Evolutionary conservation across 1,140 invertebrate genomes (phyloP), one percentile per base, ranked within the genome.

Genomic region (Drosophila nannoptera): DNA sequence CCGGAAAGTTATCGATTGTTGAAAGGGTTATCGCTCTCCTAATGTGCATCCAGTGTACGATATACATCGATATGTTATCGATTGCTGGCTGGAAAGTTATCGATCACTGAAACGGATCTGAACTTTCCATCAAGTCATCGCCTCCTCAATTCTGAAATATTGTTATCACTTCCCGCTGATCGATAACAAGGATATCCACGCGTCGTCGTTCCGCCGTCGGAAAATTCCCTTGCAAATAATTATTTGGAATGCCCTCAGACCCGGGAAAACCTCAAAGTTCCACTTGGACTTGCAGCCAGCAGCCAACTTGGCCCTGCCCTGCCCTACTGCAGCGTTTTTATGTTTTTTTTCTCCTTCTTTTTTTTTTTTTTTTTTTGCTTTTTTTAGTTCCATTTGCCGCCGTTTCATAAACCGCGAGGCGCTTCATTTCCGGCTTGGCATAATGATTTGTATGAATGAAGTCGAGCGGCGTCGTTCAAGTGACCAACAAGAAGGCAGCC

Each of bases 401-500:
- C 52, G 54, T 35, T 48, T 52, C 38, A 66, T 50, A 66, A 74
- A 66, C 69, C 76, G 76, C 73, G 62, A 76, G 69, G 75, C 83
- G 80, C 69, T 83, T 84, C 63, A 86, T 84, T 84, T 84, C 80
- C 80, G 81, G 73, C 66, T 65, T 49, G 73, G 68, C 66, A 84
- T 86, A 86, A 86, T 84, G 81, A 84, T 84, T 84, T 84, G 80
- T 86, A 77, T 80, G 76, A 80, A 77, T 68, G 42, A 73, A 70
- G 76, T 71, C 46, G 55, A 67, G 62, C 53, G 54, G 62, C 59
- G 73, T 59, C 69, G 56, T 73, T 75, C 38, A 78, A 78, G 72
- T 78, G 68, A 64, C 65, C 68, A 64, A 33, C 45, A 52, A 68
- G 61, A 53, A 42, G 52, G 22, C 36, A 54, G 32, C n/a, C 46